Conservation (phyloP, 2,797 vertebrate genomes). For the Enteromius unitaeniatus region DNA sequence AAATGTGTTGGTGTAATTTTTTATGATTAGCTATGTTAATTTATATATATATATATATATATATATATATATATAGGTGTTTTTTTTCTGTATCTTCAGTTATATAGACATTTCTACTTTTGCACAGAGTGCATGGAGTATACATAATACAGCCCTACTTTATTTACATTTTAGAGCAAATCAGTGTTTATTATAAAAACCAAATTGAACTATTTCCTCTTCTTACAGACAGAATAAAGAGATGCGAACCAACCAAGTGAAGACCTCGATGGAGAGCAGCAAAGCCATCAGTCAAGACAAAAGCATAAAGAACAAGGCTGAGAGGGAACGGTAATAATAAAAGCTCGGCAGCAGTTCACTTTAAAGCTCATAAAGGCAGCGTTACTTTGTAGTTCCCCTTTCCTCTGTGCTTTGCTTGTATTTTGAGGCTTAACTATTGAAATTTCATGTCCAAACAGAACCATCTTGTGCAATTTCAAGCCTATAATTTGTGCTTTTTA, state of each 20-base stretch:
- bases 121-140: background rate
- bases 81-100: too few species aligned
- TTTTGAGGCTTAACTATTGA: background rate
- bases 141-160: background rate
- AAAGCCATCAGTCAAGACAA: conserved; percentile 91
- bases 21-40: too few species aligned
- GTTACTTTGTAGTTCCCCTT: background rate
- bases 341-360: background rate
- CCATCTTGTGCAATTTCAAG: conserved; percentile 1
- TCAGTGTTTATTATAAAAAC: background rate
- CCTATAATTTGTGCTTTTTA: background rate
- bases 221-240: conserved; percentile 85
- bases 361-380: background rate
- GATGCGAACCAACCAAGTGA: conserved; percentile 88
- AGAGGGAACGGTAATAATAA: conserved; percentile 82
- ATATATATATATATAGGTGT: too few species aligned
- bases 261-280: conserved; percentile 90
- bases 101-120: background rate
- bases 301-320: conserved; percentile 90
- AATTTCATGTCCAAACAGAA: background rate
- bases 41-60: too few species aligned
- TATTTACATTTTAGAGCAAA: background rate
- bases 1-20: background rate
- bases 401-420: conserved; percentile 2
- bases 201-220: conserved; percentile 2